A percentile compares a stretch with the other conserved stretches of the same genome.
Conservation (phyloP, 2,113 vertebrate genomes). For the Clupea harengus region DNA sequence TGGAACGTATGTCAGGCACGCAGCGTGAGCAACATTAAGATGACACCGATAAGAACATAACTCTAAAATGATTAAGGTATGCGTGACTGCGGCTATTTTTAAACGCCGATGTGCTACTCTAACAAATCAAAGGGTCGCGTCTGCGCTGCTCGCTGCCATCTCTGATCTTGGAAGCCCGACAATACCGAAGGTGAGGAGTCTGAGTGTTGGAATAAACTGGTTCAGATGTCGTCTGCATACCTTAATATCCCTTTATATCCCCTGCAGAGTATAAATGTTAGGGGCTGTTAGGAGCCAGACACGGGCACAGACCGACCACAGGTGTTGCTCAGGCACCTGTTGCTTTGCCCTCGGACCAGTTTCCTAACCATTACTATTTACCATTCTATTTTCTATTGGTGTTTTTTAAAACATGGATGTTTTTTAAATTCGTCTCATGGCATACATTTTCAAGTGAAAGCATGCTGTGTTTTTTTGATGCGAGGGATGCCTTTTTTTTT, state of each 20-base stretch:
- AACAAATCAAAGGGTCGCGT: constrained; percentile 45
- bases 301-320: too few species aligned
- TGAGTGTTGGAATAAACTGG: not conserved
- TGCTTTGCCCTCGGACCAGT: too few species aligned
- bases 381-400: too few species aligned
- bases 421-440: too few species aligned
- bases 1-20: constrained; percentile 10
- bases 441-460: too few species aligned
- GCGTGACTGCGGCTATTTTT: constrained; percentile 64
- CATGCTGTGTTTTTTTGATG: too few species aligned
- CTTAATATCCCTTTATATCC: not conserved
- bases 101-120: constrained; percentile 56
- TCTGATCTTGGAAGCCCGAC: not conserved
- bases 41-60: constrained; percentile 62
- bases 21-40: constrained; percentile 52
- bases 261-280: not conserved
- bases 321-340: too few species aligned
- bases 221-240: not conserved
- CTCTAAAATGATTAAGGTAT: constrained; percentile 64
- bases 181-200: not conserved
- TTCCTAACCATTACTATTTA: too few species aligned
- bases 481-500: too few species aligned
- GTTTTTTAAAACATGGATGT: too few species aligned
- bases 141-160: not conserved
- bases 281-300: not conserved